Percentiles rank a stretch among this genome's conserved stretches.
phyloP scores from a whole-genome alignment of 2,888 invertebrate genomes.

The Drosophila meridionalis region DNA sequence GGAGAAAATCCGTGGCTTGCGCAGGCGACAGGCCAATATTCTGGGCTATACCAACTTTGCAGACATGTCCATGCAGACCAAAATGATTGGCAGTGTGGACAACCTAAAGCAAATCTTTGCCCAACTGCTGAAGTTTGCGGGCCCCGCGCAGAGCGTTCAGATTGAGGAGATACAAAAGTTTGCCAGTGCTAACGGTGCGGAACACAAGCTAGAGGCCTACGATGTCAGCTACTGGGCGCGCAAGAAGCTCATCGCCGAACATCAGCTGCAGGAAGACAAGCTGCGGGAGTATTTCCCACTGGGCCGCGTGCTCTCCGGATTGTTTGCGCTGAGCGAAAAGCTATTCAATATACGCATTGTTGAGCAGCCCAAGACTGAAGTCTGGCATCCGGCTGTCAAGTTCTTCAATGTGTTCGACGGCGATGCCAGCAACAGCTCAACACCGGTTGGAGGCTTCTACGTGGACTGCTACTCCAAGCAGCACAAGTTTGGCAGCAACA shows the following conservation, averaged over 20 bases:
- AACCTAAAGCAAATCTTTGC: constrained; percentile 90
- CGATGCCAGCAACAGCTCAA: constrained; percentile 65
- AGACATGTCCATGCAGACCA: constrained; percentile 96
- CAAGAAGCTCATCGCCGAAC: constrained; percentile 89
- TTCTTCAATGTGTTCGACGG: constrained; percentile 92
- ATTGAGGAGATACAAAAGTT: constrained; percentile 90
- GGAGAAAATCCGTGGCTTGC: constrained; percentile 90
- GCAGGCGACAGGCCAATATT: constrained; percentile 90
- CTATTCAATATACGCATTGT: constrained; percentile 92
- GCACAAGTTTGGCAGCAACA: constrained; percentile 88
- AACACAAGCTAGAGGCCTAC: constrained; percentile 90
- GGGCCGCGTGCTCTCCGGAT: constrained; percentile 90
- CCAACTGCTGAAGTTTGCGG: constrained; percentile 88
- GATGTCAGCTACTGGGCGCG: constrained; percentile 95
- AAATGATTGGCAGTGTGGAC: constrained; percentile 93
- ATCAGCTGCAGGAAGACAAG: constrained; percentile 89
- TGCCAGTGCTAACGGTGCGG: constrained; percentile 90
- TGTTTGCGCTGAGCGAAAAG: constrained; percentile 91
- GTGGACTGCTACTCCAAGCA: constrained; percentile 92
- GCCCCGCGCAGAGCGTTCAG: constrained; percentile 91
- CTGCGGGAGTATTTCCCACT: constrained; percentile 93
- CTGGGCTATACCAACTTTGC: constrained; percentile 92
- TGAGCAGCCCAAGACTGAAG: constrained; percentile 87
- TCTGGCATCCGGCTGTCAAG: constrained; percentile 95
- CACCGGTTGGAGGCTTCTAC: constrained; percentile 92